Evolutionary conservation across 2,888 invertebrate genomes (phyloP).

Genomic region (Desoria tigrina): DNA sequence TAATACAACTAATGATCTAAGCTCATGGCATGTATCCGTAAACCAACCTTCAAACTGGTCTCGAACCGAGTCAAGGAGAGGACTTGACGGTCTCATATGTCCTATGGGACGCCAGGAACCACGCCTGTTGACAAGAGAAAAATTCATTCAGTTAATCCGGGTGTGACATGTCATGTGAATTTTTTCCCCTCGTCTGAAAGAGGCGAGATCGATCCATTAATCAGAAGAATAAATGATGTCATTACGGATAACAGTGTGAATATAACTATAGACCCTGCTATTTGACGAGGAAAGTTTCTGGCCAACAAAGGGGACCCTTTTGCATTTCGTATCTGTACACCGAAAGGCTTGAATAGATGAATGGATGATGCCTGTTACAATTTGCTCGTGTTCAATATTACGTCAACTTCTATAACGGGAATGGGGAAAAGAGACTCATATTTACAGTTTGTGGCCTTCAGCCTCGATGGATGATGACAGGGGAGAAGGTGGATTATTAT

Average conservation of each 20-base stretch:
- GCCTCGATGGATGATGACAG: too few relatives aligned
- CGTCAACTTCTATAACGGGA: too few relatives aligned
- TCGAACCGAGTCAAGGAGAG: conserved; percentile 84
- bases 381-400: neutral
- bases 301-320: too few relatives aligned
- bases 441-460: too few relatives aligned
- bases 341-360: too few relatives aligned
- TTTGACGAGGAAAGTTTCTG: too few relatives aligned
- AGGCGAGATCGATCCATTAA: conserved; percentile 26
- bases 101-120: conserved; percentile 81
- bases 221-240: conserved; percentile 28
- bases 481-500: too few relatives aligned
- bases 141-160: neutral
- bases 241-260: neutral
- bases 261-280: neutral
- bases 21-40: neutral
- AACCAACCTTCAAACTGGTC: conserved; percentile 79
- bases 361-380: neutral
- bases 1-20: neutral
- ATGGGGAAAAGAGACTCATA: too few relatives aligned
- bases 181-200: neutral
- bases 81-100: conserved; percentile 91
- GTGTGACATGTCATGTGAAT: conserved; percentile 5
- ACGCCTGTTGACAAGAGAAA: conserved; percentile 57
- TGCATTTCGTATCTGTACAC: too few relatives aligned